Base-by-base conservation (phyloP, 2,113 vertebrate genomes). In the Oreochromis spilurus region DNA sequence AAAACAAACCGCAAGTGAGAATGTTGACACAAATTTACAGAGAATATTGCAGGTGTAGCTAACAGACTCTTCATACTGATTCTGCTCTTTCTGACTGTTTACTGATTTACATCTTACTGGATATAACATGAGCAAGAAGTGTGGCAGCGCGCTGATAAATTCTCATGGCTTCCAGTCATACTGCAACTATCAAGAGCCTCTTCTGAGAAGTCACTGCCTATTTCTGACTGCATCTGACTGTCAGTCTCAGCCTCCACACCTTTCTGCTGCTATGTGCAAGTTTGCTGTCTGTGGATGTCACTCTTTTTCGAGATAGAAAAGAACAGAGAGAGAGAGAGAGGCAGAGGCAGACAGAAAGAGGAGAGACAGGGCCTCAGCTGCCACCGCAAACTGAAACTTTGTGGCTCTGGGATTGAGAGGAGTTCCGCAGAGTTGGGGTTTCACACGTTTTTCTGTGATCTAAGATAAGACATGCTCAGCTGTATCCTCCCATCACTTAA, bases 131-230 rank as follows among this genome's bases (percentile, higher is more conserved):
- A 83, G 84, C 84, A 80, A 77, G 36, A 84, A 62, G 40, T 5
- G 52, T 67, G 36, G 78, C 80, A 17, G 53, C 21, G 10, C 43
- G 14, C 36, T 60, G 24, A 81, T 86, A 12, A 8, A 60, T 84
- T 93, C 89, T 89, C 91, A 91, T 24, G 80, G 81, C 83, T 90
- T 93, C 88, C 91, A 95, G 94, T 96, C 93, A 94, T 93, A 93
- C 91, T 92, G 92, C 93, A 91, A 95, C 93, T 85, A 93, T 58
- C 78, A 55, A 36, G 84, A 79, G 90, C 84, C 88, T 92, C 84
- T 96, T 95, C 95, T 94, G 91, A 94, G 95, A 96, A 96, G 92
- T 92, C 81, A 5, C 92, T 92, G 94, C 93, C 91, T 94, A 45
- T 94, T 94, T 94, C 87, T 94, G 90, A 91, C 89, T 92, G 55